Base-by-base conservation (phyloP, 2,888 invertebrate species). In the Escarpia spicata region DNA sequence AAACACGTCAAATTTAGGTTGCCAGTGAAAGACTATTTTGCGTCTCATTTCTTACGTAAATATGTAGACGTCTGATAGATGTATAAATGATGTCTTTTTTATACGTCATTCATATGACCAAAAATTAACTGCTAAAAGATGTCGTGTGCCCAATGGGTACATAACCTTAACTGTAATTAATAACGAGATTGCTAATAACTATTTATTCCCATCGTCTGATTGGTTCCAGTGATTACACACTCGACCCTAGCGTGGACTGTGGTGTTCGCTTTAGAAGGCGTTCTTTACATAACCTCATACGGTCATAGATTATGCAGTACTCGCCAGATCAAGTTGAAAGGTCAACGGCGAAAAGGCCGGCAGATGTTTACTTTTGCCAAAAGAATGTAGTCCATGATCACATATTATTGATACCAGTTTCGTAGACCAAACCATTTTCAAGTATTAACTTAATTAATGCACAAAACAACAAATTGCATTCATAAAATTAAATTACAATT, bases 281-380 rank as follows among this genome's bases (percentile, higher is more conserved):
- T 75, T 75, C 75, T 26, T 75, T 26, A 75, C 75, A 26, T 26
- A 75, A 75, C 3, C 75, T 26, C 75, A 37, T 37, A 37, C 37
- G 37, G 37, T 37, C 37, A 75, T 52, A 12, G n/a, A 75, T 75
- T 75, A 75, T 75, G 75, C 52, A 52, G 75, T 26, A n/a, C 75
- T 19, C 75, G 75, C 75, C 19, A 26, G 75, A 15, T 75, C 75
- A 26, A 75, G 75, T 75, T 75, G 75, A 75, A 75, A 75, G 75
- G 75, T 75, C 75, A 75, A 75, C 75, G 75, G 75, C 75, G 75
- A 75, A n/a, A 75, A 75, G 75, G 75, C 75, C 75, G 75, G n/a
- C 26, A 75, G 26, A 75, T 75, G 75, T 75, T 75, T 75, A 75
- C 75, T 75, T 75, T 75, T 75, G 75, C 75, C 26, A 4, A 75